phyloP scores from a whole-genome alignment of 2,113 vertebrate species.

The Mustela lutreola region DNA sequence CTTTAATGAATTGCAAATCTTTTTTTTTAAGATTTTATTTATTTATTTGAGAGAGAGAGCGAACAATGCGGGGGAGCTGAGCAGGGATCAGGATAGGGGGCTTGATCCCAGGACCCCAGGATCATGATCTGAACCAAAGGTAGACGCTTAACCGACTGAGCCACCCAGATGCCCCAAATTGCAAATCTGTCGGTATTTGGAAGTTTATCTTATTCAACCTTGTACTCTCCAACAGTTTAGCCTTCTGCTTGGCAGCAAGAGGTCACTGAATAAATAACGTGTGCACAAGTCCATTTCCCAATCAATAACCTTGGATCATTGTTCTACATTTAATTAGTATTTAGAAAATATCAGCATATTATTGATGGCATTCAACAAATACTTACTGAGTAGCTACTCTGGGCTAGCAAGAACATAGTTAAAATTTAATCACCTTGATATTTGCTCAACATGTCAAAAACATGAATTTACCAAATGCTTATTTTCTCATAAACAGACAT shows the following conservation, averaged over 20 bases:
- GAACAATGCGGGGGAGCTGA: not conserved
- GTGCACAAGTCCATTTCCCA: not conserved
- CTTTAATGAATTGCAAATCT: not conserved
- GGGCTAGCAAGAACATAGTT: not conserved
- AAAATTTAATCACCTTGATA: slow-evolving; percentile 57
- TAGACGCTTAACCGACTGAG: not conserved
- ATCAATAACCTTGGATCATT: slow-evolving; percentile 17
- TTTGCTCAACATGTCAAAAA: slow-evolving; percentile 42
- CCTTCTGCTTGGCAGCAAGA: not conserved
- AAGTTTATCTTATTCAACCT: not conserved
- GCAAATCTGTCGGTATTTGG: not conserved
- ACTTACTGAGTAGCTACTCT: slow-evolving; percentile 29
- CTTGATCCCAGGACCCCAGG: not conserved
- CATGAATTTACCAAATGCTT: slow-evolving; percentile 13
- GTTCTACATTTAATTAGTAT: not conserved
- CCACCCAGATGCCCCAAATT: not conserved
- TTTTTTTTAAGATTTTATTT: not conserved
- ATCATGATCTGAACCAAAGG: not conserved
- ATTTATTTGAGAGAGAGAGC: not conserved
- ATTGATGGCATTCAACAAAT: not conserved
- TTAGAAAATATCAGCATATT: slow-evolving; percentile 21
- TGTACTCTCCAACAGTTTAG: not conserved
- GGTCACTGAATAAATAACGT: slow-evolving; percentile 50
- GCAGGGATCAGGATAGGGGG: not conserved
- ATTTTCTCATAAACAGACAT: slow-evolving; percentile 37